phyloP scores from a whole-genome alignment of 2,797 vertebrate genomes.

The Ctenosaura bakeri region DNA sequence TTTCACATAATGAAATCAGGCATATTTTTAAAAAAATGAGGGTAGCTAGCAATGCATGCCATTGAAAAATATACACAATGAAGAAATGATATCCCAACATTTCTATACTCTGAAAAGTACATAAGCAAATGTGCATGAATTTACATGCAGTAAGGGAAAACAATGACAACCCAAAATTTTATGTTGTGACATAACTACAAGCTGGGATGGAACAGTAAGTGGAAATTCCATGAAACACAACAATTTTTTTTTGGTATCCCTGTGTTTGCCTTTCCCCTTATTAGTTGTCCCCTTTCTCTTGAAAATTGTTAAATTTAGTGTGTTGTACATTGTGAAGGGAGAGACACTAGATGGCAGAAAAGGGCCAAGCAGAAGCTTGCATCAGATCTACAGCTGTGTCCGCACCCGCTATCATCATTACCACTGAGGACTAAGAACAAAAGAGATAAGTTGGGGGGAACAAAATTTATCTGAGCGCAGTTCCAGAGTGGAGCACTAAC shows the following conservation, averaged over 20 bases:
- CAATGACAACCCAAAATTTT: neutral
- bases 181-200: neutral
- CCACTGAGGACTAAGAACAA: constrained; percentile 9
- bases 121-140: neutral
- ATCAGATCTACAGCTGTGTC: neutral
- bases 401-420: neutral
- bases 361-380: constrained; percentile 47
- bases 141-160: neutral
- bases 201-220: neutral
- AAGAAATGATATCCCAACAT: neutral
- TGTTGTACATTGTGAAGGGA: neutral
- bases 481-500: neutral
- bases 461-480: constrained; percentile 37
- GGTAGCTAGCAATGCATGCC: neutral
- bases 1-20: neutral
- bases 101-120: neutral
- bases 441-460: constrained; percentile 51
- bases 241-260: neutral
- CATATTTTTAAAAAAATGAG: neutral
- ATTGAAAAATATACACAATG: neutral
- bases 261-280: too few species aligned
- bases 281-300: neutral
- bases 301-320: neutral
- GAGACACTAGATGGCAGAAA: constrained; percentile 27
- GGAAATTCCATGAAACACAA: neutral